These are phyloP conservation scores for Myotis findleyi DNA, from an alignment of 2,797 vertebrate species.

Conservation along the genomic window DNA sequence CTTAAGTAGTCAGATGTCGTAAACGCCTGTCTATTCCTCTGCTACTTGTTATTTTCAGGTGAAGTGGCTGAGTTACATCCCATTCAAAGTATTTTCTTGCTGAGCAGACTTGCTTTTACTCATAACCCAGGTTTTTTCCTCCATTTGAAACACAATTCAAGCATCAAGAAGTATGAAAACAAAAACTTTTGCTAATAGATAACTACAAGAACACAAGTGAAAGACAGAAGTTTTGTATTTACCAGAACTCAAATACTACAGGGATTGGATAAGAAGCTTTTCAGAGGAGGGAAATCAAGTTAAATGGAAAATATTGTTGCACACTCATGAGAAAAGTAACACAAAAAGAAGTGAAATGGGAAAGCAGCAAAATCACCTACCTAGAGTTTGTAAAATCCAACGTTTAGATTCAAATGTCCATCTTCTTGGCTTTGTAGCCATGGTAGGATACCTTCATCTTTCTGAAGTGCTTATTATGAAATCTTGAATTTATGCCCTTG, in stretches of 20 bases:
- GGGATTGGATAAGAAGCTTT: slow-evolving; percentile 50
- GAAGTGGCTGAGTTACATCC: neutral
- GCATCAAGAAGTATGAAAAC: slow-evolving; percentile 58
- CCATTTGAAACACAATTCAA: slow-evolving; percentile 60
- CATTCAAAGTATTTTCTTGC: slow-evolving; percentile 20
- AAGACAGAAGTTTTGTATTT: slow-evolving; percentile 66
- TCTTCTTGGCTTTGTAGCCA: neutral
- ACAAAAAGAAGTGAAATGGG: slow-evolving; percentile 28
- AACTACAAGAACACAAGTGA: slow-evolving; percentile 63
- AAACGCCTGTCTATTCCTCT: neutral
- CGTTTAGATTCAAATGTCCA: neutral
- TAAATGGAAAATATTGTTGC: slow-evolving; percentile 63
- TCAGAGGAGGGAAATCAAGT: slow-evolving; percentile 49
- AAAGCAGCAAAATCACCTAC: neutral
- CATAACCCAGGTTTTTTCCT: slow-evolving; percentile 43
- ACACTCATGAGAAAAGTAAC: slow-evolving; percentile 30
- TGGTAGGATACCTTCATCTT: neutral
- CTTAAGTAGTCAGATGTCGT: neutral
- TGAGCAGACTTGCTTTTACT: slow-evolving; percentile 29
- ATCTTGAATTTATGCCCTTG: neutral
- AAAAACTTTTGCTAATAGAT: slow-evolving; percentile 70
- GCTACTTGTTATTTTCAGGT: neutral
- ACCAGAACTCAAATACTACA: slow-evolving; percentile 54
- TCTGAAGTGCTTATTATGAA: neutral
- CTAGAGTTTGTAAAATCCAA: neutral